These are phyloP conservation scores for Anableps anableps DNA, from an alignment of 2,797 vertebrate genomes.

Conservation along the genomic window DNA sequence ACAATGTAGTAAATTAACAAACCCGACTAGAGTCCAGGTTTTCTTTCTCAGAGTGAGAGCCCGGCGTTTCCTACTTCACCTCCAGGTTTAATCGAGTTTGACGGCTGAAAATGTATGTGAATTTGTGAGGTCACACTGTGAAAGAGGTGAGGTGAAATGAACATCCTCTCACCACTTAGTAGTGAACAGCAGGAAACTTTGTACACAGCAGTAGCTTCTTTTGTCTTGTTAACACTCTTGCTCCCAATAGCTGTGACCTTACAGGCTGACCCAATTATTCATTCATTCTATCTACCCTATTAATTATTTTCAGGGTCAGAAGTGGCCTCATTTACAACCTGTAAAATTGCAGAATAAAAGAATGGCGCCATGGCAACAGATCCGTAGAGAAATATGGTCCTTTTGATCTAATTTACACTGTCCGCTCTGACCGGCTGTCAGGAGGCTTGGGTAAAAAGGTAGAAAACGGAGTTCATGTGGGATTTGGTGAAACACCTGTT, in stretches of 20 bases:
- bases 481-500: background rate
- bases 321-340: slow-evolving; percentile 20
- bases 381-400: background rate
- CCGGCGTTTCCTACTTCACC: slow-evolving; percentile 13
- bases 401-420: slow-evolving; percentile 3
- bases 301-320: slow-evolving; percentile 51
- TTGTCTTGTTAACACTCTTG: slow-evolving; percentile 23
- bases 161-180: slow-evolving; percentile 26
- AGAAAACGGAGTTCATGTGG: background rate
- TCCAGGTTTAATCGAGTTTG: slow-evolving; percentile 27
- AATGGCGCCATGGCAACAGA: slow-evolving; percentile 43
- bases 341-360: slow-evolving; percentile 24
- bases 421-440: slow-evolving; percentile 7
- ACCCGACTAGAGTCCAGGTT: slow-evolving; percentile 33
- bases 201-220: slow-evolving; percentile 17
- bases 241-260: slow-evolving; percentile 34
- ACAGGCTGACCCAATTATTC: slow-evolving; percentile 31
- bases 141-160: slow-evolving; percentile 41
- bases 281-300: slow-evolving; percentile 35
- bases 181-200: slow-evolving; percentile 24
- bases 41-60: slow-evolving; percentile 16
- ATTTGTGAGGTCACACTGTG: slow-evolving; percentile 34
- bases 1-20: slow-evolving; percentile 47
- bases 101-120: slow-evolving; percentile 29
- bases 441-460: background rate